Conservation (phyloP, 2,797 vertebrate species). For the Chiroxiphia lanceolata region DNA sequence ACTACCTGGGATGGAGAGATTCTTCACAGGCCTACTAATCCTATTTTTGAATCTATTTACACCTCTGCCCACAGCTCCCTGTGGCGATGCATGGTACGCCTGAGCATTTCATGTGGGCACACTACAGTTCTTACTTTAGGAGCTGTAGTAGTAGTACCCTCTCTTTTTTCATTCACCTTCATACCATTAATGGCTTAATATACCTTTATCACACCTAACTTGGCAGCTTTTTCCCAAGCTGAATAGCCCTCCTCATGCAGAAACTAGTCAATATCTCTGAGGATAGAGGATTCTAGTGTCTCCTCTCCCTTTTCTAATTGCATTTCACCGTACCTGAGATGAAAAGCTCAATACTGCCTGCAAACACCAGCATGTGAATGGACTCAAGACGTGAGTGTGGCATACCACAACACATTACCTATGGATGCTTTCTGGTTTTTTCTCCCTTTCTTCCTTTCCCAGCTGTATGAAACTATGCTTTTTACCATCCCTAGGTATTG, state of each 20-base stretch:
- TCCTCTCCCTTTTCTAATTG: neutral
- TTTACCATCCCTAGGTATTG: neutral
- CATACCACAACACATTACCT: neutral
- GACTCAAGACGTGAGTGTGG: neutral
- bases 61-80: neutral
- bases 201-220: neutral
- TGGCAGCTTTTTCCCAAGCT: neutral
- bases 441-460: neutral
- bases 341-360: neutral
- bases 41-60: neutral
- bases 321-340: neutral
- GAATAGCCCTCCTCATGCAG: neutral
- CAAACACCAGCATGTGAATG: neutral
- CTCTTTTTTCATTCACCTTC: neutral
- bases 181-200: neutral
- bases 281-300: neutral
- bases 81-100: neutral
- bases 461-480: neutral
- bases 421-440: neutral
- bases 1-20: neutral
- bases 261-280: neutral
- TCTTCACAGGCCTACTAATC: neutral
- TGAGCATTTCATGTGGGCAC: neutral
- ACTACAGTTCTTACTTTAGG: accelerated
- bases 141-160: neutral